phyloP scores from a whole-genome alignment of 2,113 vertebrate genomes.

The Hippocampus barbouri region DNA sequence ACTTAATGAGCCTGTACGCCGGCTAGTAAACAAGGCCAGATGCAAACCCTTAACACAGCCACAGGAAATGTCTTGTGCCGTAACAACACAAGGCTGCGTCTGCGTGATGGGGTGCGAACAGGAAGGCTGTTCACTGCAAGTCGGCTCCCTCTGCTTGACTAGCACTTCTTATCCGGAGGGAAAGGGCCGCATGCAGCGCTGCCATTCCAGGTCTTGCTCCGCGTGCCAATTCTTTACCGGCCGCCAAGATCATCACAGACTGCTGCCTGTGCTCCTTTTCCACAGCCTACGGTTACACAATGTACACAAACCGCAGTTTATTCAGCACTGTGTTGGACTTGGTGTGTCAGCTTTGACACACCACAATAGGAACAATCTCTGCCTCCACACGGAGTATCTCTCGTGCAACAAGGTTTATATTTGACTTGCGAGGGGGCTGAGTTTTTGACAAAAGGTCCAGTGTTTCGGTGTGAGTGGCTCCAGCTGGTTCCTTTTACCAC shows the following conservation, averaged over 20 bases:
- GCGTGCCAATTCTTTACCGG: conserved; percentile 59
- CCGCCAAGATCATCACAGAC: conserved; percentile 68
- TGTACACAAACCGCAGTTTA: conserved; percentile 72
- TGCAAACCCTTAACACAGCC: conserved; percentile 66
- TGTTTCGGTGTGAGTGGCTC: conserved; percentile 63
- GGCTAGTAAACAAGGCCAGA: conserved; percentile 68
- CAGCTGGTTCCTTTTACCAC: conserved; percentile 73
- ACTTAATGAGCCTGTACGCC: conserved; percentile 62
- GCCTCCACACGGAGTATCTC: conserved; percentile 54
- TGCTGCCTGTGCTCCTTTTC: conserved; percentile 63
- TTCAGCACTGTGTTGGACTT: conserved; percentile 63
- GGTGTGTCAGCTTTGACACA: conserved; percentile 59
- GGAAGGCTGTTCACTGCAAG: conserved; percentile 65
- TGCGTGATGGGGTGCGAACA: conserved; percentile 67
- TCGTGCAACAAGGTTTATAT: conserved; percentile 63
- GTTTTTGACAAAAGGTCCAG: conserved; percentile 68
- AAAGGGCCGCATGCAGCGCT: conserved; percentile 54
- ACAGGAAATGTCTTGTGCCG: conserved; percentile 69
- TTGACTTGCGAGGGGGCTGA: conserved; percentile 53
- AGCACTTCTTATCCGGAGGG: conserved; percentile 63
- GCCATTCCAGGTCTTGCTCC: conserved; percentile 48
- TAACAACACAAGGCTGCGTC: conserved; percentile 56
- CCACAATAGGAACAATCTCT: conserved; percentile 70
- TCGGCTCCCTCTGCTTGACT: conserved; percentile 57
- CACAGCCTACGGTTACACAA: conserved; percentile 68